phyloP scores from a whole-genome alignment of 1,140 invertebrate species.

The Zaprionus nigranus region DNA sequence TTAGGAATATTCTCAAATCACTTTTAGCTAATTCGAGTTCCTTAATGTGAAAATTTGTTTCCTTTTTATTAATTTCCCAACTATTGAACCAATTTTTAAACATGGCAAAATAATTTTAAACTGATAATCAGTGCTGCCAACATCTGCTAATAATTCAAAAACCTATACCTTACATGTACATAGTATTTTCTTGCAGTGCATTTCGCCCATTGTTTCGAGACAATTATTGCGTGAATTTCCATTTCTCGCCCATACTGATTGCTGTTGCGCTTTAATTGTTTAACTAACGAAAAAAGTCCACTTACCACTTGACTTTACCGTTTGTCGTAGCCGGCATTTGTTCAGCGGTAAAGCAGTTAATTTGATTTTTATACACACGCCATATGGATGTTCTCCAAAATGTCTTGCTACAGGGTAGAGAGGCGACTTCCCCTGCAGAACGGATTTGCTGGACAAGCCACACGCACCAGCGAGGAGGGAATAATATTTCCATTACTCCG shows the following conservation, averaged over 20 bases:
- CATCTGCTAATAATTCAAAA: too few species aligned
- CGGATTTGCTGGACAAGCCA: not conserved
- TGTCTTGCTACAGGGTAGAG: not conserved
- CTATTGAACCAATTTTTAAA: too few species aligned
- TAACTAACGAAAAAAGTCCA: constrained; percentile 14
- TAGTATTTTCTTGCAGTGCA: constrained; percentile 6
- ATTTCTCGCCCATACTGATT: constrained; percentile 3
- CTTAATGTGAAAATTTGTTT: too few species aligned
- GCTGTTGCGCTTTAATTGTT: constrained; percentile 23
- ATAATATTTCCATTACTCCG: constrained; percentile 39
- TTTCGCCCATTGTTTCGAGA: constrained; percentile 35
- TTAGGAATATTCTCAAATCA: too few species aligned
- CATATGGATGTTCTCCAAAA: constrained; percentile 27
- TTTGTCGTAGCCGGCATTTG: constrained; percentile 26
- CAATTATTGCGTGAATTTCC: constrained; percentile 76
- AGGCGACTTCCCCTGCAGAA: not conserved
- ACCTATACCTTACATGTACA: not conserved
- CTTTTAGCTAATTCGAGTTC: too few species aligned
- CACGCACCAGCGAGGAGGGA: not conserved
- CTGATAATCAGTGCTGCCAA: too few species aligned
- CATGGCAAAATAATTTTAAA: too few species aligned
- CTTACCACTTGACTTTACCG: constrained; percentile 26
- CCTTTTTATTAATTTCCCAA: too few species aligned
- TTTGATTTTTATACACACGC: constrained; percentile 38
- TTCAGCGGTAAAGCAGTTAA: constrained; percentile 28